These are phyloP conservation scores for Ormyrus nitidulus DNA, from an alignment of 2,888 invertebrate species.

Conservation along the genomic window DNA sequence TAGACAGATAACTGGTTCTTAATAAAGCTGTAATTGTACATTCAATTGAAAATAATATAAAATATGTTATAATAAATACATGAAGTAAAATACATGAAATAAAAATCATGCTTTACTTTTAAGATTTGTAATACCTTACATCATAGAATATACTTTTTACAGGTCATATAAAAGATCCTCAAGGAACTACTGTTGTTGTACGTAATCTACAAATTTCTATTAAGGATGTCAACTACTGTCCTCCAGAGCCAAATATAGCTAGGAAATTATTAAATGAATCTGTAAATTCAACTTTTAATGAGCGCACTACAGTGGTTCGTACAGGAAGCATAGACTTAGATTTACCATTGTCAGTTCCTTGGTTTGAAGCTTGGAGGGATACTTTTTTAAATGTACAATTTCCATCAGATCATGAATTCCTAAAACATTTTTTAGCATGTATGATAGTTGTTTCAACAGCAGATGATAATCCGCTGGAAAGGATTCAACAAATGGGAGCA, in stretches of 20 bases:
- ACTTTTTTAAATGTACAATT: conserved; percentile 91
- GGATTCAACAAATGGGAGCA: conserved; percentile 87
- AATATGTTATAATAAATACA: no score
- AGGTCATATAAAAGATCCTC: conserved; percentile 92
- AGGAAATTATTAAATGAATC: conserved; percentile 91
- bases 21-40: no score
- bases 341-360: conserved; percentile 88
- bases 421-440: conserved; percentile 91
- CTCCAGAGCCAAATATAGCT: conserved; percentile 88
- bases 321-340: conserved; percentile 80
- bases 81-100: no score
- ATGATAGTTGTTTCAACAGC: conserved; percentile 85
- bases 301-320: conserved; percentile 78
- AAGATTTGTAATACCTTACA: no score
- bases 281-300: conserved; percentile 80
- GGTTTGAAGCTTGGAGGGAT: conserved; percentile 97
- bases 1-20: no score
- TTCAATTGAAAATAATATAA: no score
- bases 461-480: conserved; percentile 88
- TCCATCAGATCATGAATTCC: conserved; percentile 97
- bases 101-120: no score
- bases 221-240: conserved; percentile 88
- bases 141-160: conserved; percentile 57
- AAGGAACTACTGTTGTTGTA: conserved; percentile 83
- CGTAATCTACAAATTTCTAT: conserved; percentile 87